Conservation (phyloP, 2,113 vertebrate species). For the Bombycilla garrulus region DNA sequence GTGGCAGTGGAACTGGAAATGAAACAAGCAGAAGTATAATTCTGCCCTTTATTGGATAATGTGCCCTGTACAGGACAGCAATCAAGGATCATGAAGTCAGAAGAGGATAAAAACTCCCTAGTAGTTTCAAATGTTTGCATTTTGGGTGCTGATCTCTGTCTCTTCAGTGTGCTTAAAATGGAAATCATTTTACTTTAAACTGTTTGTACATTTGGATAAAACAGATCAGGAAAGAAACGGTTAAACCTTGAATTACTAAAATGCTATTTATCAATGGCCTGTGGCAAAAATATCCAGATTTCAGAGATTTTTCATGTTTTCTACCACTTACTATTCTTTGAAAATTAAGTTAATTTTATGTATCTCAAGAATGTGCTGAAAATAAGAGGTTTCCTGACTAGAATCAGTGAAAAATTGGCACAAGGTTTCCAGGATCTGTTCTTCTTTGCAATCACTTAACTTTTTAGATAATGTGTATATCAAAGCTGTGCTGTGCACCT, state of each 20-base stretch:
- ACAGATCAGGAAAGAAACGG: fast-evolving
- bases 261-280: neutral
- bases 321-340: neutral
- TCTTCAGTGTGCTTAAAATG: neutral
- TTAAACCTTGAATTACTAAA: neutral
- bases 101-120: neutral
- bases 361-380: neutral
- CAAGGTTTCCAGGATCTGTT: neutral
- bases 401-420: neutral
- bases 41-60: neutral
- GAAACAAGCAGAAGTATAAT: neutral
- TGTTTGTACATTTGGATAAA: neutral
- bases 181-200: neutral
- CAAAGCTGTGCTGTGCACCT: neutral
- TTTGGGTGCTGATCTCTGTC: neutral
- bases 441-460: neutral
- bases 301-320: neutral
- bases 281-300: neutral
- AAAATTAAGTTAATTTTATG: neutral
- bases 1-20: neutral
- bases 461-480: neutral
- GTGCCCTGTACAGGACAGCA: neutral
- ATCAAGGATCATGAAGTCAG: neutral
- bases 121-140: neutral
- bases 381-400: neutral